Evolutionary conservation across 1,140 invertebrate genomes (phyloP).

Genomic region (Battus philenor): DNA sequence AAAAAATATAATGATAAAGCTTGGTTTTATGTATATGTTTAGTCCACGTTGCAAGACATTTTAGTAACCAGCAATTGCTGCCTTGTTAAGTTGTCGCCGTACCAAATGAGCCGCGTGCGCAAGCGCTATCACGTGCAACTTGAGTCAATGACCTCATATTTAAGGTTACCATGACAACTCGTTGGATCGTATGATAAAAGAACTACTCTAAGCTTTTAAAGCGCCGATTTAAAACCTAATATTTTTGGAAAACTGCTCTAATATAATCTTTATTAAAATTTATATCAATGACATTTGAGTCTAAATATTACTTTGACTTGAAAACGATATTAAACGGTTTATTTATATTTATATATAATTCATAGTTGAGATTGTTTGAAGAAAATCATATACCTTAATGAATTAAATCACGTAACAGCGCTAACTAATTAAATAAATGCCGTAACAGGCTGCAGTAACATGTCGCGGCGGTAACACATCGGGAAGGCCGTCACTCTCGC

Average conservation of each 20-base stretch:
- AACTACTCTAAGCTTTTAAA: too few relatives aligned
- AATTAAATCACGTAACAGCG: not conserved
- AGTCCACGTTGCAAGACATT: too few relatives aligned
- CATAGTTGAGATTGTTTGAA: too few relatives aligned
- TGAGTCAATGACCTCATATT: not conserved
- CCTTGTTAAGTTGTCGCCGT: slow-evolving; percentile 33
- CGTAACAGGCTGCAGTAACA: not conserved
- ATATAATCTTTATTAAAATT: too few relatives aligned
- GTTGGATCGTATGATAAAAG: slow-evolving; percentile 5
- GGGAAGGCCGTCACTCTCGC: not conserved
- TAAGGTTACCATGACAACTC: slow-evolving; percentile 2
- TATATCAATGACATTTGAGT: too few relatives aligned
- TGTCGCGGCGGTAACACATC: not conserved
- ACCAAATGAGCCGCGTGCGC: slow-evolving; percentile 28
- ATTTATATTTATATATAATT: too few relatives aligned
- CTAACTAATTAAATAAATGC: not conserved
- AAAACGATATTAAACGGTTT: too few relatives aligned
- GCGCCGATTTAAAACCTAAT: too few relatives aligned
- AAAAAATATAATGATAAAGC: too few relatives aligned
- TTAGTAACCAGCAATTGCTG: slow-evolving; percentile 26
- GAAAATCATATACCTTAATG: not conserved
- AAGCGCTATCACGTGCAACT: not conserved
- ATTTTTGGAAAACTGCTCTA: too few relatives aligned
- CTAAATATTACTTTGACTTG: too few relatives aligned
- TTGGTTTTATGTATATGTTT: too few relatives aligned